Percentiles rank a stretch among this genome's conserved stretches.
Evolutionary conservation across 2,113 vertebrate genomes (phyloP).

Genomic region (Cariama cristata): DNA sequence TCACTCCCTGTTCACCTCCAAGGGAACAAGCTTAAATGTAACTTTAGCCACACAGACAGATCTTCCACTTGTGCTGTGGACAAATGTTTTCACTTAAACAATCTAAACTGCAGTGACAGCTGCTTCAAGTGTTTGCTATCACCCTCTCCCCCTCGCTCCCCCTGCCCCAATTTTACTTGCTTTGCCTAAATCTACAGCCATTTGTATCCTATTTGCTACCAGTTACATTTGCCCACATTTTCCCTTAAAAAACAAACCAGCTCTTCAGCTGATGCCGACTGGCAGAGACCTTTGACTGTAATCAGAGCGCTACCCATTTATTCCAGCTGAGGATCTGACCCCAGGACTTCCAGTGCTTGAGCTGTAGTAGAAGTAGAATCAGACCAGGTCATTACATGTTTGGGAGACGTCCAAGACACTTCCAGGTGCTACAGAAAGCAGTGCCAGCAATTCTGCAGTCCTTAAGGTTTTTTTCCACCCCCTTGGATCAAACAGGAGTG

Average conservation of each 20-base stretch:
- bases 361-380: background rate
- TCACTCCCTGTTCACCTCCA: background rate
- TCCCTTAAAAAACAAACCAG: background rate
- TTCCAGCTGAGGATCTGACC: background rate
- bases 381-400: background rate
- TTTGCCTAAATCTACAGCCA: background rate
- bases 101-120: background rate
- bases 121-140: background rate
- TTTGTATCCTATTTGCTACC: background rate
- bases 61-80: background rate
- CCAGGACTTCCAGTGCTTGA: background rate
- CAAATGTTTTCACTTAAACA: background rate
- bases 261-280: background rate
- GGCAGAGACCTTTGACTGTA: background rate
- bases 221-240: background rate
- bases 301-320: background rate
- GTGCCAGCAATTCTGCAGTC: background rate
- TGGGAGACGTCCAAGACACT: slow-evolving; percentile 1
- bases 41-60: background rate
- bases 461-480: fast-evolving
- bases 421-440: background rate
- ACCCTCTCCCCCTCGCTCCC: background rate
- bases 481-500: background rate
- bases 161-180: background rate
- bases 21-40: fast-evolving